Conservation (phyloP, 2,113 vertebrate genomes). For the Dicerorhinus sumatrensis region DNA sequence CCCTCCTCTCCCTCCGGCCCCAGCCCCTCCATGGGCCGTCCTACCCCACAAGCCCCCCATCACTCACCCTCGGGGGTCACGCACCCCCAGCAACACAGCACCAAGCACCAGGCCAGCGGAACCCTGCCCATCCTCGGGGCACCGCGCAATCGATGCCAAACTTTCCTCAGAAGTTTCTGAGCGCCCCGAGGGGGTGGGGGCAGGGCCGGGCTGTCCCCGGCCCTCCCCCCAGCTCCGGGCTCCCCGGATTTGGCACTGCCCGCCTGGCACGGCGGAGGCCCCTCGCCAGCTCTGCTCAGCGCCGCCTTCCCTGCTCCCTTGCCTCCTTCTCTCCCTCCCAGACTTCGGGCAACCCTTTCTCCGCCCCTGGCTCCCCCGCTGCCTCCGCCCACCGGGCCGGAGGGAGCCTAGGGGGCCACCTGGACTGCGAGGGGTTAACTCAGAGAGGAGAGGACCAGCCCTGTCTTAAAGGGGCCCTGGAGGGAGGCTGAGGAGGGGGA, state of each 20-base stretch:
- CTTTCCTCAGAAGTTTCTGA: conserved; percentile 77
- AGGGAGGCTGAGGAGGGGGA: conserved; percentile 30
- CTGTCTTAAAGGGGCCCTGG: conserved; percentile 77
- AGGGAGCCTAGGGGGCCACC: conserved; percentile 68
- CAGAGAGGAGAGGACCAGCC: neutral
- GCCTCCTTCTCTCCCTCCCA: conserved; percentile 46
- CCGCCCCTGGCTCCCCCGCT: conserved; percentile 60
- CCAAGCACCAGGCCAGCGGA: conserved; percentile 72
- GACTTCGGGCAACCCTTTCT: conserved; percentile 40
- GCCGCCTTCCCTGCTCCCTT: neutral
- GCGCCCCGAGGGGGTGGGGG: conserved; percentile 69
- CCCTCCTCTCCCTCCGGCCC: neutral
- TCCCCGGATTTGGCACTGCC: conserved; percentile 64
- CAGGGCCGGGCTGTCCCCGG: conserved; percentile 78
- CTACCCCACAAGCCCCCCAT: neutral
- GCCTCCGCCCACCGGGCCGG: conserved; percentile 73
- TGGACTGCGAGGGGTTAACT: conserved; percentile 74
- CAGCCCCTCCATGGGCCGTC: neutral
- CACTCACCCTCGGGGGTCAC: conserved; percentile 67
- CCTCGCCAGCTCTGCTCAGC: neutral
- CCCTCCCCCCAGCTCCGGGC: conserved; percentile 73
- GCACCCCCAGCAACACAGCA: conserved; percentile 72
- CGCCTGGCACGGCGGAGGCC: conserved; percentile 61
- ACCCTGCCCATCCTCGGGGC: conserved; percentile 75
- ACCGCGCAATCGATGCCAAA: conserved; percentile 48